Evolutionary conservation across 2,113 vertebrate genomes (phyloP), one percentile per base, ranked within the genome.

Genomic region (Arothron firmamentum): DNA sequence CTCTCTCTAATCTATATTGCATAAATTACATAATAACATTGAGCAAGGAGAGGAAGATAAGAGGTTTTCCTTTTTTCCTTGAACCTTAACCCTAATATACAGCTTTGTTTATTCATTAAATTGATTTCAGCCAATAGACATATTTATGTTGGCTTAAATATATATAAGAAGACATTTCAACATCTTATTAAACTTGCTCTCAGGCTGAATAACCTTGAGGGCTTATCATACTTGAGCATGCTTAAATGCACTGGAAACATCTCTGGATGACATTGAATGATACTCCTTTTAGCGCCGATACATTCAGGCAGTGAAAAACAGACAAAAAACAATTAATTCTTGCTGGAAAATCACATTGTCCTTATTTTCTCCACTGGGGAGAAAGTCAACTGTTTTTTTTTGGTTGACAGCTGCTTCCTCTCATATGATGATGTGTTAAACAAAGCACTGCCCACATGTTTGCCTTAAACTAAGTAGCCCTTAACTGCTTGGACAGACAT

Each of bases 381-480:
- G 59, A 70, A 64, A 70, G 5, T 74, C 61, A 55, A 45, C 61
- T 56, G 73, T 16, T 72, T 65, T 16, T 72, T 65, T 63, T 13
- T 47, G 65, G 77, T 78, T 85, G 88, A 85, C 83, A 82, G 79
- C 75, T 59, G 68, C 75, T 75, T 71, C 51, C 62, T 77, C 74
- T 79, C 74, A 75, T 83, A 81, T 80, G 71, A 86, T 83, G 84
- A 89, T 77, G 73, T 72, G 81, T 81, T 86, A 80, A 89, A 89
- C 79, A 84, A 88, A 90, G 77, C 74, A 69, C 70, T 75, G 74
- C 53, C 79, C 62, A 77, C 71, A 79, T 88, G 79, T 89, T 89
- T 89, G 85, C 80, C 83, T 87, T 85, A 65, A 81, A 85, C 85
- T 87, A 80, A 86, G 81, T 87, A 83, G 85, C 67, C 80, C 81